Evolutionary conservation across 2,888 invertebrate species (phyloP), one percentile per base, ranked within the genome.

Genomic region (Heteromurus nitidus): DNA sequence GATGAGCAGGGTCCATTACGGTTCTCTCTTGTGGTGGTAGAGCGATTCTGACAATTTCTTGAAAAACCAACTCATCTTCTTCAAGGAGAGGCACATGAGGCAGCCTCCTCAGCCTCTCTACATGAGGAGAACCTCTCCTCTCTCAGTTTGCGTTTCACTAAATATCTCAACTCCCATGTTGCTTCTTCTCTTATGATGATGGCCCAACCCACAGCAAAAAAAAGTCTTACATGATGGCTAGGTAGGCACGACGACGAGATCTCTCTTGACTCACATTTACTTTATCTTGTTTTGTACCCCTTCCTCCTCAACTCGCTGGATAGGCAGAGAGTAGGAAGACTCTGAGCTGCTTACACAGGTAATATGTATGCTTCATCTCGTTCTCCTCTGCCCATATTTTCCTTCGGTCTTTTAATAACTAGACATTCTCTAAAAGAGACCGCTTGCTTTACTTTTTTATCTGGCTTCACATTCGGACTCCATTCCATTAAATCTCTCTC

Each of bases 41-140:
- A 50, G 64, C 16, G 70, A 75, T 81, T 75, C 75, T 75, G 58
- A 68, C 74, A 70, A 81, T 81, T 81, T 53, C 75, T 75, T 36
- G 11, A 55, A 53, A 79, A 73, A 22, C 44, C 73, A 24, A 60
- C 50, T 70, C 74, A 69, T 64, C 74, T 68, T 62, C 44, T 47
- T 68, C 74, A 28, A 74, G 20, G 42, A 28, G 28, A 9, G 16
- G 44, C 18, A 13, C 42, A 31, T n/a, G 55, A 55, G 22, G 24
- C 36, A 36, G 9, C 9, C 3, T n/a, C n/a, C 50, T 58, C 11
- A 26, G 3, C 2, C 26, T 3, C 3, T 53, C 47, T 58, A 26
- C 28, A 55, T 70, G 30, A 62, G 18, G 3, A 50, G 47, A 62
- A 47, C 53, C 50, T 55, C 72, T n/a, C n/a, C n/a, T n/a, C n/a